Conservation (phyloP, 2,113 vertebrate species). For the Phyllostomus hastatus region DNA sequence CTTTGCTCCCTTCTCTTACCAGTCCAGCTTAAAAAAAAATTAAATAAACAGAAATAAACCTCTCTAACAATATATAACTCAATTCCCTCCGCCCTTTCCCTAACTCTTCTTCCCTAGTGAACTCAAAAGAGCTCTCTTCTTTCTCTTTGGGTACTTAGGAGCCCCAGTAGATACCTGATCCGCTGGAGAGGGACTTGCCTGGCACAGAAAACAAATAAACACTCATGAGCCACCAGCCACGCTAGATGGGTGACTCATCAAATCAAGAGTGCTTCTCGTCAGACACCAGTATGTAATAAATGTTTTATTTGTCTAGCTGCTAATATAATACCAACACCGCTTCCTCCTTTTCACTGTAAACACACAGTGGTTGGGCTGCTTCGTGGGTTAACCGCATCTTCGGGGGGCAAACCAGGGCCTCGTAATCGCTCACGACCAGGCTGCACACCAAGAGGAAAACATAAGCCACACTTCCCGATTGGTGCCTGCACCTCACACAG, state of each 20-base stretch:
- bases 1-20: not conserved
- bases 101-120: not conserved
- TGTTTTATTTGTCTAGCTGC: not conserved
- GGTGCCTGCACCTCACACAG: too few relatives aligned
- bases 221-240: not conserved
- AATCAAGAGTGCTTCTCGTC: not conserved
- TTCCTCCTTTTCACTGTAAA: not conserved
- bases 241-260: constrained; percentile 8
- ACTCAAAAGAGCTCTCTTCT: not conserved
- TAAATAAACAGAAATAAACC: not conserved
- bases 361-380: not conserved
- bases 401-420: not conserved
- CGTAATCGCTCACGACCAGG: not conserved
- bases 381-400: not conserved
- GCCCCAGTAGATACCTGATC: not conserved
- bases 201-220: not conserved
- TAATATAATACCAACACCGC: not conserved
- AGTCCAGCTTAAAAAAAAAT: not conserved
- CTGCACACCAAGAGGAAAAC: fast-evolving
- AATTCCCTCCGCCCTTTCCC: not conserved
- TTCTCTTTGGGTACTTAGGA: not conserved
- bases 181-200: not conserved
- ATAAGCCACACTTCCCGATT: not conserved
- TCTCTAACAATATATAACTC: not conserved
- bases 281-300: not conserved